Conservation (phyloP, 2,113 vertebrate genomes). For the Charina bottae region DNA sequence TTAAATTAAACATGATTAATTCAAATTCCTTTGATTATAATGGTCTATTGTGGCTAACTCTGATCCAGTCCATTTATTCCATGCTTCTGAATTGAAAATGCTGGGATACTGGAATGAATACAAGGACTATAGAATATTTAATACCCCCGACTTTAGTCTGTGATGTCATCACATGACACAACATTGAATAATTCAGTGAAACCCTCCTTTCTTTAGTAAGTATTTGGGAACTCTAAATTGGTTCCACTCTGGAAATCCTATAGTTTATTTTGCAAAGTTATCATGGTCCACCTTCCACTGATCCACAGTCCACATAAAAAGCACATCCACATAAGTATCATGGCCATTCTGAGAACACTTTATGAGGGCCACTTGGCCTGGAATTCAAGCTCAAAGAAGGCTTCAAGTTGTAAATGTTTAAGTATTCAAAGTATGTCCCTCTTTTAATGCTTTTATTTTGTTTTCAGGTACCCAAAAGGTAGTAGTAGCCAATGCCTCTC, state of each 20-base stretch:
- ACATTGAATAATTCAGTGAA: not conserved
- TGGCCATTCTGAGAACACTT: not conserved
- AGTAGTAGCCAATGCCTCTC: not conserved
- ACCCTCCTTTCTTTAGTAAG: not conserved
- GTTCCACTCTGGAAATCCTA: not conserved
- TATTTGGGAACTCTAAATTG: not conserved
- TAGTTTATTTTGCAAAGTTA: not conserved
- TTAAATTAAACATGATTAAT: not conserved
- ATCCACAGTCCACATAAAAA: not conserved
- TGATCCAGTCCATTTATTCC: constrained; percentile 24
- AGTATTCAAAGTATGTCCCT: not conserved
- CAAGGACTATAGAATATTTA: not conserved
- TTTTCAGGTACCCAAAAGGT: not conserved
- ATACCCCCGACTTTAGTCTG: not conserved
- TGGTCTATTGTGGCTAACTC: not conserved
- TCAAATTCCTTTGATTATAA: not conserved
- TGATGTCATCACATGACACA: constrained; percentile 12
- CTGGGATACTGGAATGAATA: constrained; percentile 18
- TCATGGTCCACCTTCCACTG: not conserved
- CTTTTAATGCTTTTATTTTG: not conserved
- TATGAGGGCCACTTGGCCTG: not conserved
- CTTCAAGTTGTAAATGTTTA: not conserved
- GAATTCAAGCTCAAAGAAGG: not conserved
- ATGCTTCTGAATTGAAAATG: constrained; percentile 37
- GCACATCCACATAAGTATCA: not conserved